Base-by-base conservation (phyloP, 2,888 invertebrate species). In the Melipona bicolor region DNA sequence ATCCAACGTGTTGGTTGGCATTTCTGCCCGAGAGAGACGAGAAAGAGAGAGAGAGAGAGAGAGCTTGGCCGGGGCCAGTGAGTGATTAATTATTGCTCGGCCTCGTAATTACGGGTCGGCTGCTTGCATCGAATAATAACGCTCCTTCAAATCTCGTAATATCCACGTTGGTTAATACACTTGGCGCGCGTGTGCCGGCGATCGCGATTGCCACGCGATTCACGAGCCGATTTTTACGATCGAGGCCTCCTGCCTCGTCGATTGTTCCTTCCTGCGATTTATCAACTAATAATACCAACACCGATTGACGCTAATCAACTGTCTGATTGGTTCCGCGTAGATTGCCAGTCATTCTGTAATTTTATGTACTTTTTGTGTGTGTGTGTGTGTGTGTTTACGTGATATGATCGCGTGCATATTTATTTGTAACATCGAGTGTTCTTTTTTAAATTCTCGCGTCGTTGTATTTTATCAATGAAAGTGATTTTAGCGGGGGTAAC, bases 1-100 rank as follows among this genome's bases (percentile, higher is more conserved):
- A 64, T 43, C 27, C 11, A 24, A 73, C 59, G 69, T n/a, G 32
- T 27, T 27, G 62, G 19, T 24, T 24, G 24, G 11, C 27, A 32
- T 62, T 11, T 11, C 62, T 62, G 36, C 36, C 4, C 11, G 64
- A 64, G 32, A 64, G 21, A 21, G n/a, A 54, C 6, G 11, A 56
- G 11, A 21, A 21, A 56, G 21, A 56, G 56, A 11, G 56, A 43
- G 19, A 64, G 52, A 77, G 67, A 67, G 43, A 52, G 43, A 32
- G 68, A 36, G 32, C 73, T 77, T 73, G 54, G 49, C 75, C 21
- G 19, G 67, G 68, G 74, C 64, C 64, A 64, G 43, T 65, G 24
- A 68, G 49, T 86, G 88, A 88, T 88, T 88, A 88, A 88, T 88
- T 80, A 88, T 76, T 70, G 59, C 71, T 50, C 61, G 76, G 65